These are phyloP conservation scores for Euwallacea similis DNA, from an alignment of 1,140 invertebrate species.

Conservation along the genomic window DNA sequence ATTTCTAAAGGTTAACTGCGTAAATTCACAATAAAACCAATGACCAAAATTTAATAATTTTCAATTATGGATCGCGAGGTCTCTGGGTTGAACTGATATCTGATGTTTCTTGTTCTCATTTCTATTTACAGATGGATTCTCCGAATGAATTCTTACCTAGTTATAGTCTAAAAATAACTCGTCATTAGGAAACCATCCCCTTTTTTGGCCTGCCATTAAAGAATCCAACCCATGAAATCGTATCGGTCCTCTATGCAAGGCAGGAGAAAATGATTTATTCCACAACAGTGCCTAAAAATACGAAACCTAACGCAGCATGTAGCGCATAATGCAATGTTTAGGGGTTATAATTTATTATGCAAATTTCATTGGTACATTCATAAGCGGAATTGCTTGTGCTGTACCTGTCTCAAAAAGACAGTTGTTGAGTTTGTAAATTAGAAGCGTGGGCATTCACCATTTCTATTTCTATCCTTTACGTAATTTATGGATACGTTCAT, in stretches of 20 bases:
- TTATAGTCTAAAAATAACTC: slow-evolving; percentile 1
- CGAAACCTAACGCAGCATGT: no score
- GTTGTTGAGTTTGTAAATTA: slow-evolving; percentile 16
- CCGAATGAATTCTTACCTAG: background rate
- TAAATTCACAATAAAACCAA: no score
- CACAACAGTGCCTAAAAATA: no score
- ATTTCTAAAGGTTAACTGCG: no score
- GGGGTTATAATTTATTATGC: no score
- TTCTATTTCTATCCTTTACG: slow-evolving; percentile 14
- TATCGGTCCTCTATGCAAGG: background rate
- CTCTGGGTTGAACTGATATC: background rate
- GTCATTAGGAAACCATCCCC: slow-evolving; percentile 3
- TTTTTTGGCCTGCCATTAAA: background rate
- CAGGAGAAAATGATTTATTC: no score
- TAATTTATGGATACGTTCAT: slow-evolving; percentile 25
- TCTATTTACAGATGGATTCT: no score
- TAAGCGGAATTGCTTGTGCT: background rate
- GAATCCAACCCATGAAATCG: background rate
- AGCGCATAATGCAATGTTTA: no score
- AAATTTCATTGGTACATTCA: background rate
- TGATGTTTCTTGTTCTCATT: no score
- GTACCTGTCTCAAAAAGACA: slow-evolving; percentile 3
- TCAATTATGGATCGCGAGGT: background rate
- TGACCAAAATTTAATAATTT: no score
- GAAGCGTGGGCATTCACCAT: slow-evolving; percentile 9